Percentiles rank a stretch among this genome's conserved stretches.
These are phyloP conservation scores for Leptobrachium ailaonicum DNA, from an alignment of 2,113 vertebrate genomes.

Conservation along the genomic window DNA sequence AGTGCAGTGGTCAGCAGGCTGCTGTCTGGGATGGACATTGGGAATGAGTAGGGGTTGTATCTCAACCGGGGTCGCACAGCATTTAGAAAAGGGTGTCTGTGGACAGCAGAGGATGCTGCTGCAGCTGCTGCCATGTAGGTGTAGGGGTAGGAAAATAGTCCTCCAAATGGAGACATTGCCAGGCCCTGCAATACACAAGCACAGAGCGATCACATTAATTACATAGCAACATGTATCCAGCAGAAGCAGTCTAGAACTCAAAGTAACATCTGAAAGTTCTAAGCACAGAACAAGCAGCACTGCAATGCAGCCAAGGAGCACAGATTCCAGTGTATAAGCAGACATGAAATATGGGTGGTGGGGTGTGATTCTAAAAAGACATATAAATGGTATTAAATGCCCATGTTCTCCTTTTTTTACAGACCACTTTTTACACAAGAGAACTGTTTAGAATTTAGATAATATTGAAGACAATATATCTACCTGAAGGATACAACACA, in stretches of 20 bases:
- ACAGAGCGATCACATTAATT: not conserved
- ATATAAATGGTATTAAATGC: no score
- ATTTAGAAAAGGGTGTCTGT: constrained; percentile 90
- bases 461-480: no score
- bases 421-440: no score
- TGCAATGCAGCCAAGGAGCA: no score
- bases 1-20: constrained; percentile 80
- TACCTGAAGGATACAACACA: no score
- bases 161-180: constrained; percentile 93
- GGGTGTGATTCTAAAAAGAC: no score
- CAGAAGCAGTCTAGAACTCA: not conserved
- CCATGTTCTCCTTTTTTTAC: no score
- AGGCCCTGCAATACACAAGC: constrained; percentile 75
- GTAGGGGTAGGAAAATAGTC: constrained; percentile 93
- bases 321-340: no score
- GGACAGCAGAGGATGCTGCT: constrained; percentile 80
- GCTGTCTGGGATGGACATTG: constrained; percentile 83
- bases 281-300: no score
- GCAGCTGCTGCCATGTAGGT: constrained; percentile 94
- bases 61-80: constrained; percentile 88
- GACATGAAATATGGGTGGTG: no score
- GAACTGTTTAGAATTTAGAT: no score
- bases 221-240: not conserved
- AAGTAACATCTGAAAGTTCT: no score
- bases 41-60: constrained; percentile 93